These are phyloP conservation scores for Tetramorium parvispinum DNA, from an alignment of 1,140 invertebrate species.

Conservation along the genomic window DNA sequence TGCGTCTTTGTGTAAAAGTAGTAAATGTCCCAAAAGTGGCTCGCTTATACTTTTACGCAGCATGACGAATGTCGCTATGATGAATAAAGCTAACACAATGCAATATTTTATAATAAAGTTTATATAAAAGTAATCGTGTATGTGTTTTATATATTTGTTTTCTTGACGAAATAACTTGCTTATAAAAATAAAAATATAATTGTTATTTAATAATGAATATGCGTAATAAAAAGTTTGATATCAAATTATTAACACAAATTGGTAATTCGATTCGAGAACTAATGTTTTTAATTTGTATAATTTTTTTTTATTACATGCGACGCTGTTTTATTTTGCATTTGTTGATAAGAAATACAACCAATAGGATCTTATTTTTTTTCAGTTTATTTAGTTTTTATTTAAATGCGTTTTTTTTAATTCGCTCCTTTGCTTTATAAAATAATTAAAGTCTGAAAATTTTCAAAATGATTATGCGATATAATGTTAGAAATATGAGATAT, in stretches of 20 bases:
- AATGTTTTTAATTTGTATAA: background rate
- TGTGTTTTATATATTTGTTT: background rate
- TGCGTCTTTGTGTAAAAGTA: slow-evolving; percentile 42
- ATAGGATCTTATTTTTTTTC: background rate
- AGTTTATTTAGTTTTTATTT: background rate
- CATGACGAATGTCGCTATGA: background rate
- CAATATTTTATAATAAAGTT: slow-evolving; percentile 62
- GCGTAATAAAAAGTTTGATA: background rate
- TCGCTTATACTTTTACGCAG: slow-evolving; percentile 37
- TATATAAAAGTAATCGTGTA: slow-evolving; percentile 23
- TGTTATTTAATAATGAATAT: background rate
- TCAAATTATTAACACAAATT: background rate
- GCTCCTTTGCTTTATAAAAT: background rate
- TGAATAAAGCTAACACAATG: slow-evolving; percentile 41
- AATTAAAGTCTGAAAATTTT: background rate
- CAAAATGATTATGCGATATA: background rate
- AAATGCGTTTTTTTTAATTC: background rate
- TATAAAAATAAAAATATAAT: background rate
- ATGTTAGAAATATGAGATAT: too few relatives aligned
- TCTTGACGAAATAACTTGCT: background rate
- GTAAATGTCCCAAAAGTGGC: slow-evolving; percentile 6
- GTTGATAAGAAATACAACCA: background rate
- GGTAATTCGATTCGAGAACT: too few relatives aligned
- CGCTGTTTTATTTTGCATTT: background rate
- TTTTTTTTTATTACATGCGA: background rate